A percentile compares a stretch with the other conserved stretches of the same genome.
phyloP scores from a whole-genome alignment of 2,797 vertebrate genomes.

The Onychomys torridus region DNA sequence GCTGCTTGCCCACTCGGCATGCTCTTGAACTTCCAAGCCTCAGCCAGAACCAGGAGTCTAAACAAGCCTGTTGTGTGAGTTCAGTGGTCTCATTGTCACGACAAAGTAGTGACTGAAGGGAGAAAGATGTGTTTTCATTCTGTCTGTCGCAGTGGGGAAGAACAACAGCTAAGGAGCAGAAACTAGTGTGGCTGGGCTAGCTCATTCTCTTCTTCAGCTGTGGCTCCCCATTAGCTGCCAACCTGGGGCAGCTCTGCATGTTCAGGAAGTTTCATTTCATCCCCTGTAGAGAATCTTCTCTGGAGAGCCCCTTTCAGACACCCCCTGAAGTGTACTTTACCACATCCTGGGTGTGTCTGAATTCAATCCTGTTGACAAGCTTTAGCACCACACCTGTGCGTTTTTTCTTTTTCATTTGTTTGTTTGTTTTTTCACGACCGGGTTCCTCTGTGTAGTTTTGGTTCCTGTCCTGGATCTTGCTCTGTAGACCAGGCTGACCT shows the following conservation, averaged over 20 bases:
- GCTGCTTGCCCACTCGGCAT: fast-evolving
- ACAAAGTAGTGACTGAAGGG: background rate
- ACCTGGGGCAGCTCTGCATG: background rate
- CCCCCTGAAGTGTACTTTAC: background rate
- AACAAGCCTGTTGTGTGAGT: background rate
- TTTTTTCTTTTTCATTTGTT: too few species aligned
- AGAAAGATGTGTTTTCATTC: background rate
- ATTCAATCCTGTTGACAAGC: background rate
- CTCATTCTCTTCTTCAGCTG: background rate
- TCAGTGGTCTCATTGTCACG: background rate
- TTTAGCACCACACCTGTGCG: too few species aligned
- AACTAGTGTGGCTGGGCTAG: background rate
- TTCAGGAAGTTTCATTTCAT: background rate
- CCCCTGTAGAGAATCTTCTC: background rate
- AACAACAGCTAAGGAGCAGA: background rate
- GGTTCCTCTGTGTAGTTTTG: too few species aligned
- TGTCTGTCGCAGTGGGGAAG: background rate
- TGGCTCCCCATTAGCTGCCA: background rate
- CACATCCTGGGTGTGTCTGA: background rate
- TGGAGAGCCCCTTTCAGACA: background rate
- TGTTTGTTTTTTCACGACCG: too few species aligned
- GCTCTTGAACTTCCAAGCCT: background rate
- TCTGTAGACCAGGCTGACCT: too few species aligned
- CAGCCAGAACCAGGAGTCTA: background rate
- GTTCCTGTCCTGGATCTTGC: too few species aligned